These are phyloP conservation scores for Troides aeacus DNA, from an alignment of 2,888 invertebrate species.

Conservation along the genomic window DNA sequence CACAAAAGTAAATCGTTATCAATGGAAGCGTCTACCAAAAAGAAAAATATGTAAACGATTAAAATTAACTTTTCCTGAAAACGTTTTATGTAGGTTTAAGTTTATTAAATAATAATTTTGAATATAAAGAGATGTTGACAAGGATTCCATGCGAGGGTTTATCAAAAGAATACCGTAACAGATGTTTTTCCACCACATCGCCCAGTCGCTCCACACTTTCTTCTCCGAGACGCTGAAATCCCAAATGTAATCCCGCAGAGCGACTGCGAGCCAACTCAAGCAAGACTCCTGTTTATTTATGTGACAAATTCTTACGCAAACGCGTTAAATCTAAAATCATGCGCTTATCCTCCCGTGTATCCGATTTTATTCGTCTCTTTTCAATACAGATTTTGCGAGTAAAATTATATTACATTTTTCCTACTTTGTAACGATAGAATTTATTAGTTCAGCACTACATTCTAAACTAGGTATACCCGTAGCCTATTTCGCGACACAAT, in stretches of 20 bases:
- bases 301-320: slow-evolving; percentile 75
- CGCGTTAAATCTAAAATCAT: slow-evolving; percentile 66
- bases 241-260: slow-evolving; percentile 73
- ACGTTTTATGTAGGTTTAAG: background rate
- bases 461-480: background rate
- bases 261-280: slow-evolving; percentile 69
- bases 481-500: background rate
- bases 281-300: slow-evolving; percentile 75
- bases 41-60: too few species aligned
- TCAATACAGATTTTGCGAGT: slow-evolving; percentile 24
- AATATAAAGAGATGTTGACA: slow-evolving; percentile 37
- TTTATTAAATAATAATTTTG: background rate
- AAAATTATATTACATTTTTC: slow-evolving; percentile 4
- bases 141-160: slow-evolving; percentile 52
- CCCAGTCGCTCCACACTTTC: slow-evolving; percentile 42
- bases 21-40: too few species aligned
- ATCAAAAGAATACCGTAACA: slow-evolving; percentile 68
- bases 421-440: background rate
- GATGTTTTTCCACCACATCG: slow-evolving; percentile 73
- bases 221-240: slow-evolving; percentile 61
- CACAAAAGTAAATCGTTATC: background rate
- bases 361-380: slow-evolving; percentile 42
- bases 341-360: slow-evolving; percentile 53
- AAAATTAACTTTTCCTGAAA: too few species aligned
- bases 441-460: background rate